These are phyloP conservation scores for Phyto melanocephala DNA, from an alignment of 2,888 invertebrate genomes.

Conservation along the genomic window DNA sequence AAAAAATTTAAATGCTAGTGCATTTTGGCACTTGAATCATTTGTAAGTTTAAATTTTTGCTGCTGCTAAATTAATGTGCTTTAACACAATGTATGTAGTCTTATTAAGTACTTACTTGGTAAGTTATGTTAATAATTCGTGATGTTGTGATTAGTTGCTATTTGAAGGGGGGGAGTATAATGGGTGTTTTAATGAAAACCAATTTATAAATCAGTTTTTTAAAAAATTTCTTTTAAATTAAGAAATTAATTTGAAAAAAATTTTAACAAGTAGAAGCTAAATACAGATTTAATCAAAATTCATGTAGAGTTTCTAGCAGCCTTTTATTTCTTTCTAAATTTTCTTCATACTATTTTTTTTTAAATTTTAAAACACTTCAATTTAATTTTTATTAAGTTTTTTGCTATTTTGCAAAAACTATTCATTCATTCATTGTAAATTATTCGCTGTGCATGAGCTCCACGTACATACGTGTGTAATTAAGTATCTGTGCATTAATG, in stretches of 20 bases:
- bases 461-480: constrained; percentile 3
- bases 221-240: too few relatives aligned
- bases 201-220: too few relatives aligned
- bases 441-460: background rate
- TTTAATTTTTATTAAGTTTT: background rate
- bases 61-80: too few relatives aligned
- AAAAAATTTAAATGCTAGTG: background rate
- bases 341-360: background rate
- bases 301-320: too few relatives aligned
- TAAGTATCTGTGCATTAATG: background rate
- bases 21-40: background rate
- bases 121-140: background rate
- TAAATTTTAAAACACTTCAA: background rate
- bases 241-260: too few relatives aligned
- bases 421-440: constrained; percentile 1
- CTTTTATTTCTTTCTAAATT: too few relatives aligned
- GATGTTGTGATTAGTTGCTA: background rate
- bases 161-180: background rate
- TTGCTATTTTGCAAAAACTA: background rate
- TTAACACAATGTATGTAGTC: background rate
- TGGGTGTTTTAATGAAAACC: too few relatives aligned
- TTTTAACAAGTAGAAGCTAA: too few relatives aligned
- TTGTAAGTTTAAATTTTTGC: background rate
- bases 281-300: too few relatives aligned
- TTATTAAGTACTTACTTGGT: background rate